phyloP scores from a whole-genome alignment of 2,888 invertebrate species.

The Carpatolechia fugitivella region DNA sequence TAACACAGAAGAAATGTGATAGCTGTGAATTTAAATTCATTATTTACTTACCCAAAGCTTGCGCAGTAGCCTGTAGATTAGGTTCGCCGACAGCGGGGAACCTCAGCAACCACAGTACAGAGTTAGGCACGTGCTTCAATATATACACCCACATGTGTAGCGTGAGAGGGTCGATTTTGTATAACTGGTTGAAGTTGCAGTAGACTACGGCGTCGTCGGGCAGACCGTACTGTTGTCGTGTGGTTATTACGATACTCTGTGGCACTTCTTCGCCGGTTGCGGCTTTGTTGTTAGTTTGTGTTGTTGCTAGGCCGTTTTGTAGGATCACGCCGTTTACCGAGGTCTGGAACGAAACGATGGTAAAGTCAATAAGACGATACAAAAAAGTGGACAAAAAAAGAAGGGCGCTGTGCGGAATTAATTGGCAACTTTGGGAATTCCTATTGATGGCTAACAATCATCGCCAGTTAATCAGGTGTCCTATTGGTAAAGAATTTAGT shows the following conservation, averaged over 20 bases:
- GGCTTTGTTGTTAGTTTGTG: constrained; percentile 98
- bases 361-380: background rate
- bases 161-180: constrained; percentile 98
- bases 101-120: constrained; percentile 95
- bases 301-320: constrained; percentile 98
- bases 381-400: background rate
- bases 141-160: constrained; percentile 98
- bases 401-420: too few relatives aligned
- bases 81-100: constrained; percentile 97
- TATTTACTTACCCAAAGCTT: constrained; percentile 83
- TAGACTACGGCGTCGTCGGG: constrained; percentile 98
- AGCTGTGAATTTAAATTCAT: background rate
- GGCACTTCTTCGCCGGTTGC: constrained; percentile 99
- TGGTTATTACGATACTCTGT: constrained; percentile 96
- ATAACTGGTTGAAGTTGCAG: constrained; percentile 99
- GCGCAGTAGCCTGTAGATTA: constrained; percentile 89
- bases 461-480: too few relatives aligned
- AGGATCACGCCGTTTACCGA: constrained; percentile 96
- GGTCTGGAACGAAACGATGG: constrained; percentile 79
- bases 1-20: background rate
- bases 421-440: too few relatives aligned
- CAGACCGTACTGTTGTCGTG: constrained; percentile 96
- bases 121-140: constrained; percentile 95
- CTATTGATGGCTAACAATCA: too few relatives aligned
- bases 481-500: too few relatives aligned